Conservation (phyloP, 2,113 vertebrate species). For the Brachypodius melanocephalos region DNA sequence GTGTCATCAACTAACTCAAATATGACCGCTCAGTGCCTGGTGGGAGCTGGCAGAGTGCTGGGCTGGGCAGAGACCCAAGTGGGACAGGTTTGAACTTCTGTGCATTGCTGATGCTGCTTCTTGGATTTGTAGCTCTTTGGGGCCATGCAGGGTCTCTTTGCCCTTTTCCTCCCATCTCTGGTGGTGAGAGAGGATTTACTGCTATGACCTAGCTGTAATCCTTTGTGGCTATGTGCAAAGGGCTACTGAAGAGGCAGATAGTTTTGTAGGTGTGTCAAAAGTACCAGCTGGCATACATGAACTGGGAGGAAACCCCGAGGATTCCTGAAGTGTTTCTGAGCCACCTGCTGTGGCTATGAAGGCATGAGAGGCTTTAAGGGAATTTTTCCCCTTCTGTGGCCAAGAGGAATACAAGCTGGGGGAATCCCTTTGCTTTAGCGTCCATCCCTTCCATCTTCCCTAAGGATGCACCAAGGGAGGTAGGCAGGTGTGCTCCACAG, state of each 20-base stretch:
- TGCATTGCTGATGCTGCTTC: background rate
- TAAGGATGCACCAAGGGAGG: background rate
- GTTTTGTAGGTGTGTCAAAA: background rate
- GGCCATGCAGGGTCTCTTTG: fast-evolving
- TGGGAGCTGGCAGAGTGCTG: constrained; percentile 18
- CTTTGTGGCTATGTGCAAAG: background rate
- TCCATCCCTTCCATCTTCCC: background rate
- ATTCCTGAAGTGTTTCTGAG: fast-evolving
- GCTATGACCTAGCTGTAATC: background rate
- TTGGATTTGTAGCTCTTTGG: background rate
- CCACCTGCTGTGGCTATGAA: background rate
- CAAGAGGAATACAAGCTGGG: background rate
- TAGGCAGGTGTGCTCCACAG: background rate
- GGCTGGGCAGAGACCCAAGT: constrained; percentile 36
- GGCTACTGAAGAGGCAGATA: background rate
- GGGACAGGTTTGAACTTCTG: constrained; percentile 7
- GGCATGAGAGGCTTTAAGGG: background rate
- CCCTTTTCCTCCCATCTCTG: background rate
- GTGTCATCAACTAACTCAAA: background rate
- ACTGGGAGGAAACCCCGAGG: background rate
- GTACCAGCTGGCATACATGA: background rate
- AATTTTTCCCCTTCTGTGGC: background rate
- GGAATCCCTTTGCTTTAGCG: background rate
- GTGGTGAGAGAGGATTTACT: background rate
- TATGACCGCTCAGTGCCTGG: background rate